Evolutionary conservation across 2,113 vertebrate species (phyloP), one percentile per base, ranked within the genome.

Genomic region (Sapayoa aenigma): DNA sequence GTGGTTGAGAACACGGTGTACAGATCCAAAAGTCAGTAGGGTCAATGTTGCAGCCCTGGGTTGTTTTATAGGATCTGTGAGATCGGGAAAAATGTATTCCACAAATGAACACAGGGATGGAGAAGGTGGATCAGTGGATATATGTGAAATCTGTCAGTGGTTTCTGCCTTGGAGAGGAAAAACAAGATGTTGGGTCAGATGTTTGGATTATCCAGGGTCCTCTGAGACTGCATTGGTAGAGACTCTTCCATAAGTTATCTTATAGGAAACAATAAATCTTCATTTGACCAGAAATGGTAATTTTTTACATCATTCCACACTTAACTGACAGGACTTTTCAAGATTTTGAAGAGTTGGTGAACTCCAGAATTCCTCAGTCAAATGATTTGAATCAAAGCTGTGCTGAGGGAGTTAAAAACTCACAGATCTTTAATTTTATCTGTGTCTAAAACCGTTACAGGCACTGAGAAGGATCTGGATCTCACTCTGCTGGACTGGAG

Each of bases 1-100:
- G 35, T 31, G 9, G 20, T 1, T 56, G 66, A 46, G 55, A 63
- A 11, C 14, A 8, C 10, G n/a, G 60, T 0, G 5, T 15, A 42
- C 22, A 46, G 56, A 12, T 13, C 27, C 30, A 52, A 12, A 68
- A 52, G 72, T 56, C 3, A 71, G 31, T 18, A 14, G 69, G 42
- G 77, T 12, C 68, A 62, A 27, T 55, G 82, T 27, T 4, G 0
- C 53, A 82, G 59, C 53, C 53, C 67, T n/a, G 68, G 56, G n/a
- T 24, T 37, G 5, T n/a, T 60, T 78, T 24, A 0, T 0, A 28
- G 52, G 35, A 24, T 15, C 47, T 33, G 50, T 19, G 69, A 50
- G 55, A 50, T 28, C 9, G 6, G 55, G 47, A 20, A 59, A 66
- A 93, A 55, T 13, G 18, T 11, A 2, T 7, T 44, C 21, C 69